Base-by-base conservation (phyloP, 1,140 invertebrate genomes). In the Penaeus vannamei region DNA sequence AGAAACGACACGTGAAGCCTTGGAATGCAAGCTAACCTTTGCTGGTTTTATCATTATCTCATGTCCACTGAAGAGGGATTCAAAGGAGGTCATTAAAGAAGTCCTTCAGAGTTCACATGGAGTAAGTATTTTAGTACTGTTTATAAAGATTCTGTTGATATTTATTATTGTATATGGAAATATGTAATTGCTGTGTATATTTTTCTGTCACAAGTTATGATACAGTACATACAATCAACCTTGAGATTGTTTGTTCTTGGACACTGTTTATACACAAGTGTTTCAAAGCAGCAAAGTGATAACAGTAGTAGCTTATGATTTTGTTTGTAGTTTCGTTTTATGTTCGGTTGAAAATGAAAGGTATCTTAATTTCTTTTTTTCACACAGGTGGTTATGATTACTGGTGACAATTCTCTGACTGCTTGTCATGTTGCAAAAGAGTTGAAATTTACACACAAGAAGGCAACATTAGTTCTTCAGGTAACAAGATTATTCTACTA, bases 11-110 rank as follows among this genome's bases (percentile, higher is more conserved):
- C 94, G 99, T 79, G 97, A 99, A 46, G 95, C 97, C 85, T 94
- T 99, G 5, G 99, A 99, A 93, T 95, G 94, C 61, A 95, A 98
- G 92, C 94, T 99, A 66, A 95, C 94, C 8, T 99, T 99, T 94
- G 98, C 95, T 91, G 99, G 99, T 19, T 99, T 99, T 93, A 96
- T 99, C n/a, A 97, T 99, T 29, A 98, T 99, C 92, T 99, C 98
- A 0, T 99, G 98, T 93, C 99, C 99, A 0, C 94, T 99, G 76
- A 99, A 99, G 94, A 94, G 95, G 0, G 98, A 99, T 93, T 99
- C 98, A 0, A 98, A 98, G 93, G 93, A 95, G 83, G 97, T 98
- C 19, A 97, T 99, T 80, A 96, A 96, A 92, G 98, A 99, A 94
- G 96, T 99, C 69, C 94, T 98, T 66, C 95, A 97, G 92, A 96